Evolutionary conservation across 2,113 vertebrate species (phyloP).

Genomic region (Dascyllus trimaculatus): DNA sequence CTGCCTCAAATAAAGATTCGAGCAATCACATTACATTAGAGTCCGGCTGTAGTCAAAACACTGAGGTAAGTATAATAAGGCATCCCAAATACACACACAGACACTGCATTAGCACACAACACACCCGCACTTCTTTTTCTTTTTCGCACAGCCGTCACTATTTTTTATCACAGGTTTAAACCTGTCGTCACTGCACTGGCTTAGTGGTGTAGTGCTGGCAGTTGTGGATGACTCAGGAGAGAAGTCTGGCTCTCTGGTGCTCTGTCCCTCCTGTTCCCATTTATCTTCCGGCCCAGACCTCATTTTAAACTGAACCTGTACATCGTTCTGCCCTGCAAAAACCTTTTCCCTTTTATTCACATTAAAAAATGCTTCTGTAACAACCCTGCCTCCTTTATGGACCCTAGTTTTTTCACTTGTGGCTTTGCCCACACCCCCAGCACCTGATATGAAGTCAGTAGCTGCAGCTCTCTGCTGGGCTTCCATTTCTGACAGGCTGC

Average conservation of each 20-base stretch:
- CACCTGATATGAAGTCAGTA: constrained; percentile 85
- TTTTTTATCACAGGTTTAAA: constrained; percentile 49
- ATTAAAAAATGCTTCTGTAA: constrained; percentile 11
- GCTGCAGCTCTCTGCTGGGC: constrained; percentile 89
- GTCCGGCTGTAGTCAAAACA: constrained; percentile 23
- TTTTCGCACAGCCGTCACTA: constrained; percentile 57
- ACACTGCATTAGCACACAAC: constrained; percentile 69
- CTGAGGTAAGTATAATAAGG: constrained; percentile 41
- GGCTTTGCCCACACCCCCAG: constrained; percentile 63
- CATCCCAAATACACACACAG: constrained; percentile 40
- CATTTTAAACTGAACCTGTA: constrained; percentile 10
- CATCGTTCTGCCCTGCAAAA: constrained; percentile 15
- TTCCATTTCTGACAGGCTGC: constrained; percentile 97
- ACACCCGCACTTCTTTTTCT: constrained; percentile 81
- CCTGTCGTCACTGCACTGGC: constrained; percentile 42
- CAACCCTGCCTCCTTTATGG: constrained; percentile 16
- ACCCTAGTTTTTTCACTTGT: constrained; percentile 11
- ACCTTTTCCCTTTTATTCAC: not conserved
- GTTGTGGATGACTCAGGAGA: constrained; percentile 52
- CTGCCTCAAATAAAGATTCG: constrained; percentile 23
- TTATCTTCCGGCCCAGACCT: constrained; percentile 19
- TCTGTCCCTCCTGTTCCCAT: not conserved
- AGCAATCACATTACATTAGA: constrained; percentile 17
- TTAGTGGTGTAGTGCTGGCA: constrained; percentile 18
- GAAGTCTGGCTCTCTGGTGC: constrained; percentile 8